Evolutionary conservation across 30 jellyfish, hydroid and myxozoan genomes (phyloP).

Genomic region (Catostylus mosaicus): DNA sequence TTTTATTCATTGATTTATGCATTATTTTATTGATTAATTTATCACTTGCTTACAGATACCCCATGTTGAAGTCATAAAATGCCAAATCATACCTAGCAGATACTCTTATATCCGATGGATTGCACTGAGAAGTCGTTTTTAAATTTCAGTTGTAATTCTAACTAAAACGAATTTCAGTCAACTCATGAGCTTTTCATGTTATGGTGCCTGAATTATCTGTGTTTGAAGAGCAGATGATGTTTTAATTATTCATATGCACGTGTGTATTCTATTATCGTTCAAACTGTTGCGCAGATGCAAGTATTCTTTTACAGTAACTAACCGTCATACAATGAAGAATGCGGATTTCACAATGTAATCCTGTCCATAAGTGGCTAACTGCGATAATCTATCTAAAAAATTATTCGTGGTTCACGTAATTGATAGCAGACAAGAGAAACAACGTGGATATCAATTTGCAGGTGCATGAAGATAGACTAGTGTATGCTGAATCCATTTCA

Average conservation of each 20-base stretch:
- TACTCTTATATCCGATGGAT: too few relatives aligned
- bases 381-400: constrained; percentile 18
- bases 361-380: constrained; percentile 26
- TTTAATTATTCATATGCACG: constrained; percentile 16
- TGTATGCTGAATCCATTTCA: neutral
- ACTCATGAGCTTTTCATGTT: neutral
- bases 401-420: constrained; percentile 17
- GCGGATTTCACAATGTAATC: constrained; percentile 3
- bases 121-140: too few relatives aligned
- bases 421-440: constrained; percentile 23
- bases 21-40: too few relatives aligned
- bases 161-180: neutral
- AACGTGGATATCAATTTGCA: constrained; percentile 31
- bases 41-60: too few relatives aligned
- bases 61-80: too few relatives aligned
- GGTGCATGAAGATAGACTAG: constrained; percentile 15
- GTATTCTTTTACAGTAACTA: constrained; percentile 19
- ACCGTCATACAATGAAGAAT: constrained; percentile 4
- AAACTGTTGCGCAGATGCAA: neutral
- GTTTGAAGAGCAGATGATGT: neutral
- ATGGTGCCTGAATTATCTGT: neutral
- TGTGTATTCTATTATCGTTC: neutral
- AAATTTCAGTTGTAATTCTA: neutral
- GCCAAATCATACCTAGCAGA: too few relatives aligned
- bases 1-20: too few relatives aligned